These are phyloP conservation scores for Hymenopus coronatus DNA, from an alignment of 2,888 invertebrate species.

Conservation along the genomic window DNA sequence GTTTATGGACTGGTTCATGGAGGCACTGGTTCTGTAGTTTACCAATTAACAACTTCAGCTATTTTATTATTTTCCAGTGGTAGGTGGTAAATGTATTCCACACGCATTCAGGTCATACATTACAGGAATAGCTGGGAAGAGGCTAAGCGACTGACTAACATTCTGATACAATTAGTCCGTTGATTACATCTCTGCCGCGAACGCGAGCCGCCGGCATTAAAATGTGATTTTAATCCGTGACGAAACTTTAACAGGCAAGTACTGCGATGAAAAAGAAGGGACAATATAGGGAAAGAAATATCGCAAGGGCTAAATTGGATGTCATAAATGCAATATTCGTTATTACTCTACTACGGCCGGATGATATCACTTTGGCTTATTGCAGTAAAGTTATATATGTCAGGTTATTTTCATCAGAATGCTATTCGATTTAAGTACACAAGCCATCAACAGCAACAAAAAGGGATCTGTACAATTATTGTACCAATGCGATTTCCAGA, in stretches of 20 bases:
- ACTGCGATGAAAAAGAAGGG: neutral
- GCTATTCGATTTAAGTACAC: neutral
- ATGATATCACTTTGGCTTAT: neutral
- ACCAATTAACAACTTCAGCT: neutral
- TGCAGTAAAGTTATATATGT: neutral
- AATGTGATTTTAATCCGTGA: slow-evolving; percentile 9
- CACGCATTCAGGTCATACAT: neutral
- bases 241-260: neutral
- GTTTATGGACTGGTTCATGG: too few species aligned
- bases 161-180: neutral
- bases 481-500: too few species aligned
- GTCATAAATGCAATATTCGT: neutral
- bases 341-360: neutral
- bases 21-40: neutral
- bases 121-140: neutral
- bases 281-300: neutral
- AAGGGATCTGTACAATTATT: neutral
- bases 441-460: neutral
- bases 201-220: neutral
- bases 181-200: neutral
- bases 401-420: neutral
- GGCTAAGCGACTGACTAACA: neutral
- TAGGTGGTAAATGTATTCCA: neutral
- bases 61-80: neutral
- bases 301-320: neutral